These are phyloP conservation scores for Benitochromis conjunctus DNA, from an alignment of 2,113 vertebrate genomes.

Conservation along the genomic window DNA sequence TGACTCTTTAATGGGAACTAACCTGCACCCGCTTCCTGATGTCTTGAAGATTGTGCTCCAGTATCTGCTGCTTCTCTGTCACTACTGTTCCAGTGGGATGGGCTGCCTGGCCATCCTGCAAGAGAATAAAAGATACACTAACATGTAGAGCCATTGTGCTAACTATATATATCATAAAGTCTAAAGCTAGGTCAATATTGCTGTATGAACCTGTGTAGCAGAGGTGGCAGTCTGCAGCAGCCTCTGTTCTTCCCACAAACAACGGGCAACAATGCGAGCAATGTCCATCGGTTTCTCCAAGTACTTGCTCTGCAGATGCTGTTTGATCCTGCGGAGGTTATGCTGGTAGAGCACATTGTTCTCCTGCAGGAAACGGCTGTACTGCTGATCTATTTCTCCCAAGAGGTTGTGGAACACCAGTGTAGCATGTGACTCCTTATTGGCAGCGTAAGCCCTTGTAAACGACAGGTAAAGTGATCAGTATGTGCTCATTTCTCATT, in stretches of 20 bases:
- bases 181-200: not conserved
- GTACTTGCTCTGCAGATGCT: conserved; percentile 98
- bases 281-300: conserved; percentile 98
- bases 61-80: conserved; percentile 96
- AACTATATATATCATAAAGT: not conserved
- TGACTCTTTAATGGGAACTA: not conserved
- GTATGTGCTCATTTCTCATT: not conserved
- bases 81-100: conserved; percentile 91
- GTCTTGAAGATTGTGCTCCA: conserved; percentile 96
- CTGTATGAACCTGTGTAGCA: conserved; percentile 81
- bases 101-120: conserved; percentile 90
- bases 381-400: conserved; percentile 98
- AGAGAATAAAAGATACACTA: not conserved
- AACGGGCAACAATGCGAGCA: conserved; percentile 93
- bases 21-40: conserved; percentile 98
- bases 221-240: conserved; percentile 90
- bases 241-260: conserved; percentile 93
- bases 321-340: conserved; percentile 96
- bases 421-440: conserved; percentile 95
- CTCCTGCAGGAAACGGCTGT: conserved; percentile 97
- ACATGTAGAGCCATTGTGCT: not conserved
- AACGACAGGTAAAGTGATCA: not conserved
- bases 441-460: conserved; percentile 91
- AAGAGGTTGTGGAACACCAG: conserved; percentile 98
- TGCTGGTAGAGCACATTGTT: conserved; percentile 98